Percentiles rank a stretch among this genome's conserved stretches.
phyloP scores from a whole-genome alignment of 2,797 vertebrate species.

The Chelmon rostratus region DNA sequence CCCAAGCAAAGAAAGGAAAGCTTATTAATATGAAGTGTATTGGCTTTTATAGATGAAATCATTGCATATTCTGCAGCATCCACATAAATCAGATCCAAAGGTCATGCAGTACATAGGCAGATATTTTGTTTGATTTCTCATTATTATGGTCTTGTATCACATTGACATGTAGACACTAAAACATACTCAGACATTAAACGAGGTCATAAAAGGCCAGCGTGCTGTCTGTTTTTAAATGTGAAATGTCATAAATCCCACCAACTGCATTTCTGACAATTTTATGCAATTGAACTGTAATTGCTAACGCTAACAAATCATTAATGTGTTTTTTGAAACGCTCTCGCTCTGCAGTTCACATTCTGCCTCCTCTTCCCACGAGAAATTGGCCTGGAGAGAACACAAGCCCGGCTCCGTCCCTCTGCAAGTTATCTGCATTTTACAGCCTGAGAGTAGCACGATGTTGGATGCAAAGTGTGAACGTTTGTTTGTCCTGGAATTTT shows the following conservation, averaged over 20 bases:
- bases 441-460: slow-evolving; percentile 43
- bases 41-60: slow-evolving; percentile 50
- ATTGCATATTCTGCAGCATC: slow-evolving; percentile 23
- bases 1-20: slow-evolving; percentile 44
- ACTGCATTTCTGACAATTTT: slow-evolving; percentile 62
- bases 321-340: slow-evolving; percentile 52
- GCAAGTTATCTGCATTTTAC: slow-evolving; percentile 59
- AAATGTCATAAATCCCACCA: slow-evolving; percentile 54
- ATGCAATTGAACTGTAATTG: slow-evolving; percentile 60
- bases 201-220: slow-evolving; percentile 39
- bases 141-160: slow-evolving; percentile 24
- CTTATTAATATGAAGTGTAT: slow-evolving; percentile 28
- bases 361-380: slow-evolving; percentile 57
- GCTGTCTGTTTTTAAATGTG: slow-evolving; percentile 31
- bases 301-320: slow-evolving; percentile 65
- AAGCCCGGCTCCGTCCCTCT: neutral
- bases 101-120: slow-evolving; percentile 16
- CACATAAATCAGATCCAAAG: slow-evolving; percentile 33
- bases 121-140: slow-evolving; percentile 31
- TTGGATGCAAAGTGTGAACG: slow-evolving; percentile 56
- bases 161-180: slow-evolving; percentile 41
- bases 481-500: slow-evolving; percentile 71
- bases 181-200: slow-evolving; percentile 50
- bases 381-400: slow-evolving; percentile 30
- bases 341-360: slow-evolving; percentile 40